These are phyloP conservation scores for Empidonax alnorum DNA, from an alignment of 2,113 vertebrate genomes.

Conservation along the genomic window DNA sequence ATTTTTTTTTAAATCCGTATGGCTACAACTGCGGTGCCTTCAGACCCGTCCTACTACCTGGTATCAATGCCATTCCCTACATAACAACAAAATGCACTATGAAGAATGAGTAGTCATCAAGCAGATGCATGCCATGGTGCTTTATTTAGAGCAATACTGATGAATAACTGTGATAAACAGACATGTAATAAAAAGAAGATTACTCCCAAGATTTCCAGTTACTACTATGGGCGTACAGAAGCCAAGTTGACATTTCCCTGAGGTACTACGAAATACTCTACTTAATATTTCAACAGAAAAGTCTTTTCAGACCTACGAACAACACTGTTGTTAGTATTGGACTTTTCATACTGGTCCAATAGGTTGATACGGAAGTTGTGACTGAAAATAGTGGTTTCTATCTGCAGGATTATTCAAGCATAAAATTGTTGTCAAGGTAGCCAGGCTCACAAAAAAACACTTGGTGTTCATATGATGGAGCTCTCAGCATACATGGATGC, in stretches of 20 bases:
- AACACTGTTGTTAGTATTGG: not conserved
- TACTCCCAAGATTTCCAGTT: not conserved
- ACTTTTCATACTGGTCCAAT: not conserved
- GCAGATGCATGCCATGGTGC: rapidly evolving
- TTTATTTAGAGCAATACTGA: not conserved
- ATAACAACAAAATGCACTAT: not conserved
- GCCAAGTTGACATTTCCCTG: not conserved
- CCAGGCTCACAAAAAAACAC: conserved; percentile 33
- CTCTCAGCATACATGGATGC: not conserved
- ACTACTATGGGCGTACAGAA: not conserved
- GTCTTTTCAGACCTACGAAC: not conserved
- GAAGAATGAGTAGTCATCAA: not conserved
- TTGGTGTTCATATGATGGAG: not conserved
- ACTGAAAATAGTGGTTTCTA: conserved; percentile 46
- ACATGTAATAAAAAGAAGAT: not conserved
- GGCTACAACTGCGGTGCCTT: not conserved
- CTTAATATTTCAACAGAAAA: not conserved
- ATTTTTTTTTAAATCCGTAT: not conserved
- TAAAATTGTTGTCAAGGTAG: conserved; percentile 51
- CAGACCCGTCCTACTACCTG: not conserved
- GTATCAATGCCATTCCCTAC: not conserved
- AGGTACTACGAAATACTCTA: not conserved
- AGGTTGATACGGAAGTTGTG: conserved; percentile 10
- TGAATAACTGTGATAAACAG: not conserved
- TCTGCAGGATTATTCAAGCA: conserved; percentile 10